phyloP scores from a whole-genome alignment of 2,888 invertebrate species.

The Bursaphelenchus okinawaensis region DNA sequence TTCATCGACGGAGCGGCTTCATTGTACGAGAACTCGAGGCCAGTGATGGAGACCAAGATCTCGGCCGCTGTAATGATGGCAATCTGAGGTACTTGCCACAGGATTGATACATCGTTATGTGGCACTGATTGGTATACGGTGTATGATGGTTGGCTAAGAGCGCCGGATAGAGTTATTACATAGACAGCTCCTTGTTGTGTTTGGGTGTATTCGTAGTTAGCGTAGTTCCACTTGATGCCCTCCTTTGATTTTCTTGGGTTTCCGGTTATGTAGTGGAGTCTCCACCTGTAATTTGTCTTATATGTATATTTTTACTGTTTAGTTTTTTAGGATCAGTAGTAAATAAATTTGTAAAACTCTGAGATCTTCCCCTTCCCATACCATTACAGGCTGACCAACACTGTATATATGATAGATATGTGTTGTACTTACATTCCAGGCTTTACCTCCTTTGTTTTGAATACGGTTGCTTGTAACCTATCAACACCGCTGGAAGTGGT shows the following conservation, averaged over 20 bases:
- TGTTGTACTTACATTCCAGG: not conserved
- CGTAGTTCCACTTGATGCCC: not conserved
- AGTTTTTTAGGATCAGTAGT: too few species aligned
- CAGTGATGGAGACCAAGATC: conserved; percentile 61
- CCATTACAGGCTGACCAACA: too few species aligned
- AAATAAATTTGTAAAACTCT: not conserved
- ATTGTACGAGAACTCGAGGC: conserved; percentile 57
- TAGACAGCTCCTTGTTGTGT: conserved; percentile 1
- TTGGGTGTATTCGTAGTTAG: not conserved
- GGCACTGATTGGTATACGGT: conserved; percentile 24
- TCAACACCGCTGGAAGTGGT: not conserved
- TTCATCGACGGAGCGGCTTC: conserved; percentile 85
- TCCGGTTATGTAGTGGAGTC: not conserved
- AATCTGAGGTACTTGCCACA: conserved; percentile 59
- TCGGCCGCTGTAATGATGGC: conserved; percentile 60
- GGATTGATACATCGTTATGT: conserved; percentile 32
- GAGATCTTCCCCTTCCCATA: too few species aligned
- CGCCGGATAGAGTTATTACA: not conserved
- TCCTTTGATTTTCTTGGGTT: not conserved
- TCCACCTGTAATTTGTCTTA: too few species aligned
- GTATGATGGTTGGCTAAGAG: not conserved
- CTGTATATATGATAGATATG: too few species aligned
- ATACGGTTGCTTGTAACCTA: not conserved
- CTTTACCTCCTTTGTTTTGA: not conserved
- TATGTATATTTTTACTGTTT: too few species aligned